phyloP scores from a whole-genome alignment of 2,113 vertebrate species.

The Platichthys flesus region DNA sequence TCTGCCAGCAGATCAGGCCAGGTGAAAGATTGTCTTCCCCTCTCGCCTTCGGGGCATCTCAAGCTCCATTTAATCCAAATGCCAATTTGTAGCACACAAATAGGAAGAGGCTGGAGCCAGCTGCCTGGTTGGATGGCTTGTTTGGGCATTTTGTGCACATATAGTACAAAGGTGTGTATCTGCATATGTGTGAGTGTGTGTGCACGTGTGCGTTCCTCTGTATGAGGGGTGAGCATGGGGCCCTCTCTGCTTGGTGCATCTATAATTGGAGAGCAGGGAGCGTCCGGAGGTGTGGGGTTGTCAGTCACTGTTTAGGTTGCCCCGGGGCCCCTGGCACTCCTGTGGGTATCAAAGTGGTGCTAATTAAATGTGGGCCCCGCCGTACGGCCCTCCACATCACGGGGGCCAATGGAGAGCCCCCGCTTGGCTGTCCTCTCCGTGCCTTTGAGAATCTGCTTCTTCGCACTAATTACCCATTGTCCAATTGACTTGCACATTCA shows the following conservation, averaged over 20 bases:
- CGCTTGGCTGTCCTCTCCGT: conserved; percentile 91
- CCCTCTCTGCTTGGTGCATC: conserved; percentile 83
- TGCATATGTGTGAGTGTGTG: fast-evolving
- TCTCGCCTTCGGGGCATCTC: conserved; percentile 81
- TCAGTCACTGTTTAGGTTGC: conserved; percentile 99
- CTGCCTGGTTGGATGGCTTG: conserved; percentile 65
- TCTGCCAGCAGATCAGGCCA: conserved; percentile 77
- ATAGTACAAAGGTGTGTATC: conserved; percentile 49
- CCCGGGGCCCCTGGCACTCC: conserved; percentile 96
- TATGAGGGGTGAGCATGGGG: conserved; percentile 55
- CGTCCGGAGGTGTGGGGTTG: conserved; percentile 92
- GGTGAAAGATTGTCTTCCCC: conserved; percentile 78
- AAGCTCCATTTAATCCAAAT: conserved; percentile 84
- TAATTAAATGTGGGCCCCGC: conserved; percentile 99
- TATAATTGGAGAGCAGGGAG: conserved; percentile 91
- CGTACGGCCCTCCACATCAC: conserved; percentile 93
- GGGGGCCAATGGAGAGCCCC: conserved; percentile 87
- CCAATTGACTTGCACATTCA: conserved; percentile 95
- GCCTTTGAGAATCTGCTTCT: conserved; percentile 96
- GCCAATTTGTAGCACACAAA: conserved; percentile 83
- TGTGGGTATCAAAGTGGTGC: conserved; percentile 99
- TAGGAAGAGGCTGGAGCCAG: conserved; percentile 68
- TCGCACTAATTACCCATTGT: conserved; percentile 99
- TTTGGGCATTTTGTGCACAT: conserved; percentile 70
- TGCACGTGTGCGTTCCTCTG: conserved; percentile 43